Percentiles rank a stretch among this genome's conserved stretches.
Conservation (phyloP, 2,797 vertebrate genomes). For the Peromyscus nudipes region DNA sequence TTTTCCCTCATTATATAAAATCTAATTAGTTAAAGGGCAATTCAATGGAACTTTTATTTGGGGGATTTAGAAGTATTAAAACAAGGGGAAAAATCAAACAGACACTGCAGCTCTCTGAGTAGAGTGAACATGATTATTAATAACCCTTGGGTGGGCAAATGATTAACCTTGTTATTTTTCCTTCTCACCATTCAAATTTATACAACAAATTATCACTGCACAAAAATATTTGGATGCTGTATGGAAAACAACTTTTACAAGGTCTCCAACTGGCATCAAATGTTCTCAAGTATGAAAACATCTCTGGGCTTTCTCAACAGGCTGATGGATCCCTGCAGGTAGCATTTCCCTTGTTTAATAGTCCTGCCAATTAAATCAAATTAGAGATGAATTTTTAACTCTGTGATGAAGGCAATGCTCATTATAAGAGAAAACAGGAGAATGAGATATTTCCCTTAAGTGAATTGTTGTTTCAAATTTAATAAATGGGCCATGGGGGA, state of each 20-base stretch:
- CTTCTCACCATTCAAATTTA: constrained; percentile 71
- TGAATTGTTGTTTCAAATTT: constrained; percentile 44
- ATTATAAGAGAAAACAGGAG: constrained; percentile 66
- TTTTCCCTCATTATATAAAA: constrained; percentile 77
- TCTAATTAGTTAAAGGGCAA: constrained; percentile 84
- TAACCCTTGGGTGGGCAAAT: constrained; percentile 72
- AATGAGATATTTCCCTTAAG: constrained; percentile 53
- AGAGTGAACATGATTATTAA: constrained; percentile 59
- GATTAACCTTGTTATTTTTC: constrained; percentile 78
- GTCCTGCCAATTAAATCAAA: constrained; percentile 77
- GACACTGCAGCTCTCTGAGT: constrained; percentile 57
- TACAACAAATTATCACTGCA: constrained; percentile 60
- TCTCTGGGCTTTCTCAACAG: constrained; percentile 70
- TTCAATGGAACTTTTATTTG: constrained; percentile 80
- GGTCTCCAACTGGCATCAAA: constrained; percentile 68
- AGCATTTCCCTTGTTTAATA: constrained; percentile 68
- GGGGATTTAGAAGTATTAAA: constrained; percentile 77
- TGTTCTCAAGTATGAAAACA: constrained; percentile 78
- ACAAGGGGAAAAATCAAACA: constrained; percentile 72
- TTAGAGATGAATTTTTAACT: constrained; percentile 71
- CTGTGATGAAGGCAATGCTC: constrained; percentile 71
- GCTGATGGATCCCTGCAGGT: constrained; percentile 66
- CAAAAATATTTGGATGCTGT: constrained; percentile 69
- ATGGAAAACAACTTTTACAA: constrained; percentile 68
- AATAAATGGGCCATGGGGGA: not conserved